These are phyloP conservation scores for Umimayanthus chanpuru DNA, from an alignment of 92 coral and sea anemone species.

Conservation along the genomic window DNA sequence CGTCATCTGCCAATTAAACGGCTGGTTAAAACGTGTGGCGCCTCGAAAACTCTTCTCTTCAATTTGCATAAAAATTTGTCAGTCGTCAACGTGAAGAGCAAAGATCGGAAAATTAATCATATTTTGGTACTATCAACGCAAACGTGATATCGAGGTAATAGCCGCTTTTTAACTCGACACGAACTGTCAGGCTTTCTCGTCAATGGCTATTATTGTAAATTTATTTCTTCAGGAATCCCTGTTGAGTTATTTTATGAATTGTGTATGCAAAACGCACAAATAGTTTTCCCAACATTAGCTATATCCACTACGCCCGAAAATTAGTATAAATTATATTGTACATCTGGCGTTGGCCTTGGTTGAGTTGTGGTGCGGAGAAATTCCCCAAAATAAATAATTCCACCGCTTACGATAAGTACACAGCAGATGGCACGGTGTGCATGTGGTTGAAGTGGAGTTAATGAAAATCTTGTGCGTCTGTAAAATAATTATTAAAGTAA, in stretches of 20 bases:
- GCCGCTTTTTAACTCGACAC: slow-evolving; percentile 1
- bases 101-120: background rate
- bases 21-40: background rate
- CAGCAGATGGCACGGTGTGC: slow-evolving; percentile 38
- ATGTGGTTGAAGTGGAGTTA: slow-evolving; percentile 36
- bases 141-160: slow-evolving; percentile 37
- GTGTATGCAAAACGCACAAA: slow-evolving; percentile 9
- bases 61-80: slow-evolving; percentile 35
- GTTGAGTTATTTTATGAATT: slow-evolving; percentile 26
- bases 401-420: background rate
- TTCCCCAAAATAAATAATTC: slow-evolving; percentile 36
- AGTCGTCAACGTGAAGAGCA: background rate
- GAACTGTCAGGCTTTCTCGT: background rate
- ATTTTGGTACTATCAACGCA: slow-evolving; percentile 19
- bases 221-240: slow-evolving; percentile 18
- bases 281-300: background rate
- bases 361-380: slow-evolving; percentile 15
- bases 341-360: slow-evolving; percentile 30
- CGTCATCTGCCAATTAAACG: background rate
- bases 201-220: slow-evolving; percentile 14
- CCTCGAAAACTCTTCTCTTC: slow-evolving; percentile 2
- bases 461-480: slow-evolving; percentile 13
- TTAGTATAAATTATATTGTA: slow-evolving; percentile 5
- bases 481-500: slow-evolving; percentile 7
- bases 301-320: background rate